phyloP scores from a whole-genome alignment of 1,140 invertebrate species.

The Drosophila lacteicornis region DNA sequence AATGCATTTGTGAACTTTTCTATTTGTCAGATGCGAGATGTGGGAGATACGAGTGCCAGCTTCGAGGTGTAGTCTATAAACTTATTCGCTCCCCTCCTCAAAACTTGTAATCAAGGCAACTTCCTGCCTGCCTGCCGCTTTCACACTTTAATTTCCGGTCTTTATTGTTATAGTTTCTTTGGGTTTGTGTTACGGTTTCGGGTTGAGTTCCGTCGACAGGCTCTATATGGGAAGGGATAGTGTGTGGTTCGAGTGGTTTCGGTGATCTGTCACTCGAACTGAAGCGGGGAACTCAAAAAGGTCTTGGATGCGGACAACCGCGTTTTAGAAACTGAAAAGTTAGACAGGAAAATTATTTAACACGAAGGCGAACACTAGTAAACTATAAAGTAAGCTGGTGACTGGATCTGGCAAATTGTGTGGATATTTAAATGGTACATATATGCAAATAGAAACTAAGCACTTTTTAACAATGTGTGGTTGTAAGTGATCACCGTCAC shows the following conservation, averaged over 20 bases:
- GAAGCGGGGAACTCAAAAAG: constrained; percentile 16
- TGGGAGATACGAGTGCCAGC: constrained; percentile 20
- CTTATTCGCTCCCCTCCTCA: constrained; percentile 17
- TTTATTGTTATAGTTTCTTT: constrained; percentile 77
- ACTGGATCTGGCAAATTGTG: constrained; percentile 3
- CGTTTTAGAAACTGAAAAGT: constrained; percentile 47
- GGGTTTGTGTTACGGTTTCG: constrained; percentile 51
- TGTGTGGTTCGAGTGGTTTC: constrained; percentile 24
- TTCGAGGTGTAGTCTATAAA: constrained; percentile 23
- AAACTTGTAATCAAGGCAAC: constrained; percentile 77
- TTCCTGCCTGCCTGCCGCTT: constrained; percentile 72
- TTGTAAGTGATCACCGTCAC: neutral
- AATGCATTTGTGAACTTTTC: constrained; percentile 77
- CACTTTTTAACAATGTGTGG: neutral
- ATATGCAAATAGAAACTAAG: neutral
- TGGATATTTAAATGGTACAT: neutral
- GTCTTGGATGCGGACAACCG: constrained; percentile 46
- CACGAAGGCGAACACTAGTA: neutral
- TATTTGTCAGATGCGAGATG: constrained; percentile 65
- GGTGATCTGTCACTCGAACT: constrained; percentile 32
- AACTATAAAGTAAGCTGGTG: neutral
- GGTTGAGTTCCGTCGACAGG: constrained; percentile 53
- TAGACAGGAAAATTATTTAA: constrained; percentile 41
- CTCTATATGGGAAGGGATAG: constrained; percentile 28
- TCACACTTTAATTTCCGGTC: constrained; percentile 82